Base-by-base conservation (phyloP, 2,888 invertebrate genomes). In the Platynereis dumerilii region DNA sequence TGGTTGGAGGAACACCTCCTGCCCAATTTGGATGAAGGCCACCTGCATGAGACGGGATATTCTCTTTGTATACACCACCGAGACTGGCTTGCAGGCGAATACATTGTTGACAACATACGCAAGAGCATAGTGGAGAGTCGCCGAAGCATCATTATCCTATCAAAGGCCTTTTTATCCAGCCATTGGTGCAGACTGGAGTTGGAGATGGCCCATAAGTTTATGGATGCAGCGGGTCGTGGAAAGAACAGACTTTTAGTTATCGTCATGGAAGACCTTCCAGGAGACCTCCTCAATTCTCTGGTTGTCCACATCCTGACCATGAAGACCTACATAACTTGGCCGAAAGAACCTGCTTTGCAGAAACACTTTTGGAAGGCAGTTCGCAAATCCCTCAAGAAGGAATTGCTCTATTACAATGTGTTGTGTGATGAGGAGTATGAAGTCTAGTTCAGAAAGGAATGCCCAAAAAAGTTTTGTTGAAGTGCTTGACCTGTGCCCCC, bases 161-260 rank as follows among this genome's bases (percentile, higher is more conserved):
- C 90, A 0, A 85, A 87, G 48, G 84, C 86, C 70, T 91, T 90
- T 78, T 80, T 90, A 7, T 82, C 87, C 10, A 90, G 90, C 71
- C 89, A 90, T 69, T 91, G 91, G 91, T 91, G 91, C 74, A 89
- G 90, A 74, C 90, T 90, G 71, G 91, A 91, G 80, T 88, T 90
- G 88, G 88, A 89, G 72, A 42, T 55, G 55, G 55, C 55, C 10
- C 55, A 55, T 7, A n/a, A 24, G 22, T 15, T 7, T 15, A 12
- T 55, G 5, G 17, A 15, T 22, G 55, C n/a, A 15, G 26, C 10
- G 17, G 34, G 34, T 7, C 34, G 12, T 34, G 34, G 34, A 12
- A 34, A 34, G 34, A 55, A 55, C 17, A 2, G 24, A 27, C 24
- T 55, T 5, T 10, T 55, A 5, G 17, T 55, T n/a, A 26, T 55